Base-by-base conservation (phyloP, 2,797 vertebrate genomes). In the Sebastes kiyomatsui region DNA sequence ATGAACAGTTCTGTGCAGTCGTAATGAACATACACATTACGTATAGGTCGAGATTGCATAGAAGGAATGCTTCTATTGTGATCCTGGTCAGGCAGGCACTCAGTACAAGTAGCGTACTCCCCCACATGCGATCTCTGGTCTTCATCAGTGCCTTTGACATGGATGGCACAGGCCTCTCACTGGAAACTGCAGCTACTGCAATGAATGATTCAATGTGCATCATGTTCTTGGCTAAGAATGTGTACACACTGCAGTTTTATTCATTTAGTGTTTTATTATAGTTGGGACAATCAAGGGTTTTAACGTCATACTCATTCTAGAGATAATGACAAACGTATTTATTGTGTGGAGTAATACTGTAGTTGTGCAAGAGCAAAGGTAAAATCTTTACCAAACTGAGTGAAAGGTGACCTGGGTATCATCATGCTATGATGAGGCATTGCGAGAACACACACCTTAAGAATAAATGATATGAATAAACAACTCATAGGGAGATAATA, bases 121-220 rank as follows among this genome's bases (percentile, higher is more conserved):
- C 69, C 66, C 77, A 81, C 28, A 7, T 32, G 20, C 28, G 11
- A 77, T 20, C 67, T 67, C 54, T 70, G 25, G 70, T 67, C 59
- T 22, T 66, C 25, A 27, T 55, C 33, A 9, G 18, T 11, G 27
- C 6, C 28, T 81, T 18, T 1, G 49, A 80, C 72, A 32, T 8
- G 4, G 7, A 72, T 35, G 82, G 82, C 22, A 73, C 9, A n/a
- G 54, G 32, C 30, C 27, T 74, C 16, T 35, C 23, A 35, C 73
- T 71, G 16, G 27, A 79, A 80, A 61, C 25, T 46, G 35, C 22
- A 23, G 16, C 10, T 12, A 52, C 2, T 67, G 71, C 38, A 58
- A n/a, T 25, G 6, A 72, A 58, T 61, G 28, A 65, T 61, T 69
- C 67, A 18, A 67, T 27, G 6, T 4, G 20, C 1, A 46, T 60